These are phyloP conservation scores for Nineta flava DNA, from an alignment of 2,888 invertebrate species.

Conservation along the genomic window DNA sequence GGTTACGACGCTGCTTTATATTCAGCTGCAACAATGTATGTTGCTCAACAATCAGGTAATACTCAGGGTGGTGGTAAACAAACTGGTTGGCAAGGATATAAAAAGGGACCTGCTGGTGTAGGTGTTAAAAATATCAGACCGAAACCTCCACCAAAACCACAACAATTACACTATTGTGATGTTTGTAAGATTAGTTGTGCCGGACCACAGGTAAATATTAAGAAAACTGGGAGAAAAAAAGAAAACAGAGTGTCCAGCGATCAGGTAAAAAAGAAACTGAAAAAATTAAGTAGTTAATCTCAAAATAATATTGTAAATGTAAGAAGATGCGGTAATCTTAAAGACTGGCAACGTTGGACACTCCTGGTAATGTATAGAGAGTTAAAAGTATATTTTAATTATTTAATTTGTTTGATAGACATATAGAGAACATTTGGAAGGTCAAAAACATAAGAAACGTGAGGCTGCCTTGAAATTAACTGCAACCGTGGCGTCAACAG, in stretches of 20 bases:
- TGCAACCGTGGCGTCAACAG: constrained; percentile 42
- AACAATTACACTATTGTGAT: constrained; percentile 94
- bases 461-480: constrained; percentile 72
- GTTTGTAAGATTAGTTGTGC: constrained; percentile 98
- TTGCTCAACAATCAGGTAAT: constrained; percentile 59
- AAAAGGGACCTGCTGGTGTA: constrained; percentile 32
- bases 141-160: constrained; percentile 76
- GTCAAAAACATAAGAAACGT: constrained; percentile 98
- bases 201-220: constrained; percentile 57
- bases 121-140: constrained; percentile 47
- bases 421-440: constrained; percentile 92
- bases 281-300: background rate
- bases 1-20: constrained; percentile 92
- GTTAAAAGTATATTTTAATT: background rate
- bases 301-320: background rate
- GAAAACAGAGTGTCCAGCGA: background rate
- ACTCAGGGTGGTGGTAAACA: constrained; percentile 32
- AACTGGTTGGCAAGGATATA: constrained; percentile 44
- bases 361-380: background rate
- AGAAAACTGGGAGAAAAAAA: background rate
- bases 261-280: background rate
- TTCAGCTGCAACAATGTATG: constrained; percentile 89
- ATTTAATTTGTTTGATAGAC: constrained; percentile 36
- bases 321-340: background rate
- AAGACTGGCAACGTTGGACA: background rate